Base-by-base conservation (phyloP, 2,888 invertebrate genomes). In the Latrodectus elegans region DNA sequence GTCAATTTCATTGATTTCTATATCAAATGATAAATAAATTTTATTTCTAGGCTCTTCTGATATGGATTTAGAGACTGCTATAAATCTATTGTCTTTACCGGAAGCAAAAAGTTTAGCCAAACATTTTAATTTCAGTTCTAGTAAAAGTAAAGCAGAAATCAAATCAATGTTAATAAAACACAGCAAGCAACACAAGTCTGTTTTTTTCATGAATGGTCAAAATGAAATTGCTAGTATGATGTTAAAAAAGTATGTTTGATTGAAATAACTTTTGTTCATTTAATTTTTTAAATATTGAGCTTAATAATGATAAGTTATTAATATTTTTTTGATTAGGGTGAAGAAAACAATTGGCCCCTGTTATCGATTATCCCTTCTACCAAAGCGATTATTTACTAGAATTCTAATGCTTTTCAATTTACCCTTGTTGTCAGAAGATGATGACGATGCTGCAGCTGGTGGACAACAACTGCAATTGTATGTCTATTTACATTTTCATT, bases 321-420 rank as follows among this genome's bases (percentile, higher is more conserved):
- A 60, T 12, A 12, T 60, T 12, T 60, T 12, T 60, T 11, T 60
- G 4, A 83, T 53, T 84, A 90, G 90, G 49, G 67, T 90, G 11
- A 88, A 80, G 83, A 65, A 88, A 14, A 71, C 81, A 10, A 74
- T 89, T n/a, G 84, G 84, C 10, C 89, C 79, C 12, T 92, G 93
- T 88, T 92, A 92, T 89, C 91, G 91, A 88, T 89, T 93, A 67
- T 82, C 90, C 3, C 90, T 90, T 14, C 91, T 90, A 11, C 90
- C 91, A 8, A 91, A 93, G 64, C 89, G 91, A n/a, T 91, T 93
- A 15, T 93, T 93, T 90, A 91, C 92, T 22, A 89, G 93, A 52
- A 90, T 92, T 10, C 90, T 93, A 88, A 92, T 93, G 91, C 90
- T 93, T 68, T 93, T 92, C 90, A 92, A 92, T 4, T 91, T 93